Evolutionary conservation across 2,888 invertebrate species (phyloP), one percentile per base, ranked within the genome.

Genomic region (Vandiemenella viatica): DNA sequence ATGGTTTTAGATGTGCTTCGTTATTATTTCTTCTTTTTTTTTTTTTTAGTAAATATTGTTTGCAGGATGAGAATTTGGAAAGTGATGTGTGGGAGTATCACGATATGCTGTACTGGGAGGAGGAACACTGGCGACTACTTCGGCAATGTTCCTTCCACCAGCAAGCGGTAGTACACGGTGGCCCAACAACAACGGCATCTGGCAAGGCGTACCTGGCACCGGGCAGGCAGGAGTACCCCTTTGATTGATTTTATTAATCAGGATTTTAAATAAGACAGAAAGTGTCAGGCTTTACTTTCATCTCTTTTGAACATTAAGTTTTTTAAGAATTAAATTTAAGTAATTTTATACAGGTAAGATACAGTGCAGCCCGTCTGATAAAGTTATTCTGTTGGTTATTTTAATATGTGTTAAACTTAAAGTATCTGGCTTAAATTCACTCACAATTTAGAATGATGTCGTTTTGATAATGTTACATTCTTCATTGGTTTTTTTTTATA

Each of bases 141-240:
- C 17, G 21, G 23, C 52, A 52, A 42, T 53, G 55, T 55, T 50
- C 53, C 56, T 52, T 41, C 51, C 50, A 43, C 45, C 47, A 54
- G 50, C 45, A 43, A 42, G 45, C 40, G 41, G 49, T 45, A 52
- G 50, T 46, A 55, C 53, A 54, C 53, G 51, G 54, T 55, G 55
- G 52, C 54, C 56, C 53, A 54, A 57, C 54, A 56, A 56, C 55
- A 57, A 57, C 57, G 57, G 56, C 55, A 56, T 55, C 57, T 56
- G 56, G 53, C 52, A 49, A 46, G n/a, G 55, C 52, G 57, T 57
- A 57, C 56, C 50, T 57, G 56, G 48, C 55, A 56, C 57, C 57
- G 55, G 56, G 56, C 57, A 55, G 50, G 45, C 42, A 43, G 21
- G 22, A 42, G 26, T 50, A 51, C 51, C 53, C 51, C 50, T 52